Evolutionary conservation across 2,888 invertebrate genomes (phyloP), one percentile per base, ranked within the genome.

Genomic region (Melikaiella ostensackeni): DNA sequence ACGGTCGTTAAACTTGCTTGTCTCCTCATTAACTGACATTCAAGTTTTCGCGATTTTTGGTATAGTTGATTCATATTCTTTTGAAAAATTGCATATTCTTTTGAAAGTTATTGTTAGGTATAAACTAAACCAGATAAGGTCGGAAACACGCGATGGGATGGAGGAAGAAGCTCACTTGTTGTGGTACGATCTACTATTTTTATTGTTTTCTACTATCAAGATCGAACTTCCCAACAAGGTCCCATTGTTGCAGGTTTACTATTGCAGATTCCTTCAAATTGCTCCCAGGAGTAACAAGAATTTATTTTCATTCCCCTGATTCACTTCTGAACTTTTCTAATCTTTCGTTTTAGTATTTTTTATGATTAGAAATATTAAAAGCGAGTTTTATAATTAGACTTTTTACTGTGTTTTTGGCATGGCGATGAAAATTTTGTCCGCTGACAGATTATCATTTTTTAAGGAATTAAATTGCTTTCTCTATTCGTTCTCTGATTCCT

Each of bases 161-260:
- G 84, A 77, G 74, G 19, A 78, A 80, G 76, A 82, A 83, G 61
- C 57, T 84, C 33, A 83, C 75, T 82, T 84, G 81, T 62, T 83
- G 79, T 38, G 84, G 83, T 84, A 81, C 55, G 33, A 62, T 80
- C n/a, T 84, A 81, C 55, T 24, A 24, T 74, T n/a, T 70, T 70
- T 50, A 64, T 64, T 38, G 21, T 64, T 42, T 24, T 38, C 2
- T 38, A 13, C n/a, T 63, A 42, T 64, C 62, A n/a, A 62, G 21
- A 35, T 62, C 33, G n/a, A 30, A 62, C n/a, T 62, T 9, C 8
- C 33, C n/a, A 35, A 21, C 62, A 62, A 35, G 35, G 3, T 62
- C n/a, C 35, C 35, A 30, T 62, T 35, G 35, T 62, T 62, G 5
- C 35, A 30, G 30, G 61, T 61, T 50, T 50, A 50, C 50, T 50